These are phyloP conservation scores for Cynocephalus volans DNA, from an alignment of 2,113 vertebrate genomes.

Conservation along the genomic window DNA sequence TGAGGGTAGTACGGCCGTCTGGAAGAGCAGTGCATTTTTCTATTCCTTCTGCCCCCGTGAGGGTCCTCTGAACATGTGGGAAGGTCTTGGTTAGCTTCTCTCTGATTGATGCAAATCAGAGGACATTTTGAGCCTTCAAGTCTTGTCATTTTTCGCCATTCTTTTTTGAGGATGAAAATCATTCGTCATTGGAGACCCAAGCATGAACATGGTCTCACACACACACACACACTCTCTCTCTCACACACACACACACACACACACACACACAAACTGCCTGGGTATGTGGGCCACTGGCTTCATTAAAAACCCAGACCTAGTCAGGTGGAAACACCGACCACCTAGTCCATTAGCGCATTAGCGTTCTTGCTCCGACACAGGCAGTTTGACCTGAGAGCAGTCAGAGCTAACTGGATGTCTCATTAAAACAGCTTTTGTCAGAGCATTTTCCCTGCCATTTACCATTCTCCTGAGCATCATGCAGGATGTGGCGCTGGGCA, in stretches of 20 bases:
- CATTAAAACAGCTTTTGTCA: slow-evolving; percentile 85
- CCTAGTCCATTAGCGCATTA: slow-evolving; percentile 79
- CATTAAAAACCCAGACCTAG: slow-evolving; percentile 60
- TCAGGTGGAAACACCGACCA: slow-evolving; percentile 32
- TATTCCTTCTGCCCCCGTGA: not conserved
- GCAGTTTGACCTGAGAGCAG: slow-evolving; percentile 83
- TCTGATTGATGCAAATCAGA: slow-evolving; percentile 60
- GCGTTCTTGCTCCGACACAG: slow-evolving; percentile 62
- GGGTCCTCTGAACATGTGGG: not conserved
- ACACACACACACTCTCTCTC: not conserved
- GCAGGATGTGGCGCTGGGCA: not conserved
- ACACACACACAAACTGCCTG: not conserved
- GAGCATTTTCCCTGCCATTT: slow-evolving; percentile 58
- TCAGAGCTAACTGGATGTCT: slow-evolving; percentile 75
- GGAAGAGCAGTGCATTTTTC: not conserved
- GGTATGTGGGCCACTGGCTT: slow-evolving; percentile 37
- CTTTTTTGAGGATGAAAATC: slow-evolving; percentile 45
- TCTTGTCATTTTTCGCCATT: not conserved
- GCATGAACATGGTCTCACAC: not conserved
- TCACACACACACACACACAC: not conserved
- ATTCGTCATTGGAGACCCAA: not conserved
- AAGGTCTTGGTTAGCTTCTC: slow-evolving; percentile 23
- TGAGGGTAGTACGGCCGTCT: not conserved
- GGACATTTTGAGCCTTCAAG: not conserved
- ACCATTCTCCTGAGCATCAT: not conserved